Percentiles rank a stretch among this genome's conserved stretches.
Evolutionary conservation across 2,888 invertebrate genomes (phyloP).

Genomic region (Caradrina kadenii): DNA sequence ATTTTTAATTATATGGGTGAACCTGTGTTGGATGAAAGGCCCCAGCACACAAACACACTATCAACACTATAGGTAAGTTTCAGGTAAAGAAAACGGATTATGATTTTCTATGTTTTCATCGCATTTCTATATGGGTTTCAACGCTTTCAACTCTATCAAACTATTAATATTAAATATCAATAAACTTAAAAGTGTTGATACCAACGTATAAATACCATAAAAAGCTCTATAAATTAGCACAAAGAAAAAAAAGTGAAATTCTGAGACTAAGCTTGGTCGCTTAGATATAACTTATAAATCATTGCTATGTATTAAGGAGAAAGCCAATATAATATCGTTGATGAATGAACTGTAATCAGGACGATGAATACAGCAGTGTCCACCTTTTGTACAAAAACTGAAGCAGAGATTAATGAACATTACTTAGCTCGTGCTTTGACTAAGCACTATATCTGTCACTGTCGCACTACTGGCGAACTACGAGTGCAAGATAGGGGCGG

Average conservation of each 20-base stretch:
- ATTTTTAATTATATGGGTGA: neutral
- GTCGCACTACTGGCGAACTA: too few species aligned
- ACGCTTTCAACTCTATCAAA: conserved; percentile 9
- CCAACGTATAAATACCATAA: conserved; percentile 4
- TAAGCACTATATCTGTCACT: too few species aligned
- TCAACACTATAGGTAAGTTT: neutral
- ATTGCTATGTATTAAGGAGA: conserved; percentile 13
- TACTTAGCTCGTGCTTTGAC: neutral
- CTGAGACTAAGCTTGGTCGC: neutral
- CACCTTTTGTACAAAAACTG: conserved; percentile 8
- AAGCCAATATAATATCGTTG: conserved; percentile 43
- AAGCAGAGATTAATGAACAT: neutral
- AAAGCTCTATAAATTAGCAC: conserved; percentile 6
- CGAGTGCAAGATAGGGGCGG: too few species aligned
- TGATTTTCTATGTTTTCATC: conserved; percentile 10
- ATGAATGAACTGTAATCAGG: conserved; percentile 27
- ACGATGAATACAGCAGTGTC: conserved; percentile 23
- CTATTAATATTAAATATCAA: neutral
- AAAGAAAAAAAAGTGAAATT: conserved; percentile 19
- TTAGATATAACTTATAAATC: conserved; percentile 18
- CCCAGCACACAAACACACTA: neutral
- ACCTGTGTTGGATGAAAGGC: neutral
- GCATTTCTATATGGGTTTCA: neutral
- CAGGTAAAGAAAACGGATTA: conserved; percentile 6
- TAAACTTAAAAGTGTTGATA: neutral